phyloP scores from a whole-genome alignment of 2,113 vertebrate genomes.

The Brachyhypopomus gauderio region DNA sequence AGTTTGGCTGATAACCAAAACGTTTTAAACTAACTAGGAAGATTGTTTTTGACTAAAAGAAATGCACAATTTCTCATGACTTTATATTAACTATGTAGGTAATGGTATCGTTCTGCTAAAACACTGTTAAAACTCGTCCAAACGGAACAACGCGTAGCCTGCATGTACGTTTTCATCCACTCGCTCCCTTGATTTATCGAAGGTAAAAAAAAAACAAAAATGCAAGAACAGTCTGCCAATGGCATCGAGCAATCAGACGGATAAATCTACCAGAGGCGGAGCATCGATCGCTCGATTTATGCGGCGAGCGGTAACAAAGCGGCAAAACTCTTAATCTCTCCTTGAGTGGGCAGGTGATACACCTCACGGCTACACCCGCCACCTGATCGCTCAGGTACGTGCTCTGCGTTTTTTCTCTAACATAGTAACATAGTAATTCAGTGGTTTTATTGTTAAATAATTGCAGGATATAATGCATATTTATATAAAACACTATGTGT shows the following conservation, averaged over 20 bases:
- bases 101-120: too few relatives aligned
- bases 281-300: constrained; percentile 13
- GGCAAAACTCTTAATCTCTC: not conserved
- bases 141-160: too few relatives aligned
- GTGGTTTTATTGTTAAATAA: not conserved
- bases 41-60: too few relatives aligned
- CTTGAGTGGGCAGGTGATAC: too few relatives aligned
- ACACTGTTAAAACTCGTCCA: too few relatives aligned
- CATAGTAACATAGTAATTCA: too few relatives aligned
- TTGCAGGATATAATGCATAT: not conserved
- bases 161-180: too few relatives aligned
- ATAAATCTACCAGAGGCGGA: not conserved
- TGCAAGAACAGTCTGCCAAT: not conserved
- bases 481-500: not conserved
- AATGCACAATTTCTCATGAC: too few relatives aligned
- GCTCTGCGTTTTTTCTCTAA: not conserved
- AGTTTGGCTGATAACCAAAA: too few relatives aligned
- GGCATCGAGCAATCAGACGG: not conserved
- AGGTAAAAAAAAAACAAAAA: not conserved
- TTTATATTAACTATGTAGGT: too few relatives aligned
- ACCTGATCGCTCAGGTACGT: constrained; percentile 33
- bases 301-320: constrained; percentile 1
- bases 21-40: too few relatives aligned
- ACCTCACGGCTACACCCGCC: not conserved
- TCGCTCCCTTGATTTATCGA: not conserved